These are phyloP conservation scores for Macroteleia sp. DNA, from an alignment of 2,888 invertebrate species.

Conservation along the genomic window DNA sequence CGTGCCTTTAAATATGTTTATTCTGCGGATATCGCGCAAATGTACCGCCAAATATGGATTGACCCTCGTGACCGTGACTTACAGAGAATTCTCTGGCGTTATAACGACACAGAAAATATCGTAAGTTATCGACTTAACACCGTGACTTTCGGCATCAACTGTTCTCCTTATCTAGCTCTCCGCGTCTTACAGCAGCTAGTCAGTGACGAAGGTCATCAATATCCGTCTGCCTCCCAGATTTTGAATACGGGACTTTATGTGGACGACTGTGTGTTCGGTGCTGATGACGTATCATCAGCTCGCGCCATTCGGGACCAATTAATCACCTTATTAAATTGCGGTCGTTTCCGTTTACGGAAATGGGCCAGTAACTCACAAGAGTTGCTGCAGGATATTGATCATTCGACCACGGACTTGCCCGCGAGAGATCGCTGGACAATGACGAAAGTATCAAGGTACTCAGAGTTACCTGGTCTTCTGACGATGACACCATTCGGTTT, in stretches of 20 bases:
- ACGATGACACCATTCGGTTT: background rate
- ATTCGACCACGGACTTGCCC: constrained; percentile 1
- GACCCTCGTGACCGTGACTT: background rate
- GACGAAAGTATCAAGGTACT: background rate
- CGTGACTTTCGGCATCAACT: background rate
- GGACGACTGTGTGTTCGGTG: constrained; percentile 23
- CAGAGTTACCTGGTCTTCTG: background rate
- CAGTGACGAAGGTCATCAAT: background rate
- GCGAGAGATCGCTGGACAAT: background rate
- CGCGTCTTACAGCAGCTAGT: background rate
- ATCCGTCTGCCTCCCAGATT: constrained; percentile 1
- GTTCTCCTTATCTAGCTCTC: background rate
- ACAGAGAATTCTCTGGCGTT: constrained; percentile 18
- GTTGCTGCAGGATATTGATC: constrained; percentile 5
- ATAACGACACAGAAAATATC: background rate
- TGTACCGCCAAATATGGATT: constrained; percentile 14
- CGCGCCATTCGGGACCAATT: constrained; percentile 15
- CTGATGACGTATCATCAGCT: constrained; percentile 4
- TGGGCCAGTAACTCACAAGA: constrained; percentile 20
- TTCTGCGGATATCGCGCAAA: constrained; percentile 20
- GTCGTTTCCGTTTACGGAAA: constrained; percentile 19
- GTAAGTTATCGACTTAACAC: background rate
- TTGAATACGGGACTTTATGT: constrained; percentile 1
- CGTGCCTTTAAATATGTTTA: background rate
- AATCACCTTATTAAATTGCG: background rate